phyloP scores from a whole-genome alignment of 1,140 invertebrate genomes.

The Calosoma granatense region DNA sequence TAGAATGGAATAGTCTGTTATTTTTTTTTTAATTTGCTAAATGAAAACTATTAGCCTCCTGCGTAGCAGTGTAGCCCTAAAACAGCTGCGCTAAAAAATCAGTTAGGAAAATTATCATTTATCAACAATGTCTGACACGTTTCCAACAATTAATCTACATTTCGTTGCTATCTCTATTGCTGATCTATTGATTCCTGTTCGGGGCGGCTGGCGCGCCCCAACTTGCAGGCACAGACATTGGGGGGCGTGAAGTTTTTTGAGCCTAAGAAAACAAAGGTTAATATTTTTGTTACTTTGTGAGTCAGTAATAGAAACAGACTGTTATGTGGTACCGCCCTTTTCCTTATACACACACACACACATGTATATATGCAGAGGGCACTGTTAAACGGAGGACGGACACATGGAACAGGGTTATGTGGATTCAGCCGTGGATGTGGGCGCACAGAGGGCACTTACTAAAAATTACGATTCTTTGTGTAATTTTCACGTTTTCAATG shows the following conservation, averaged over 20 bases:
- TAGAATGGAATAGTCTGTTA: too few relatives aligned
- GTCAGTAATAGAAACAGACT: constrained; percentile 2
- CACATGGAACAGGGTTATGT: background rate
- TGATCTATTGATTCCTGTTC: constrained; percentile 6
- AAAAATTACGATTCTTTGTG: background rate
- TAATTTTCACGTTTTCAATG: background rate
- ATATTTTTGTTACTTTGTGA: constrained; percentile 2
- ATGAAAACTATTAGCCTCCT: too few relatives aligned
- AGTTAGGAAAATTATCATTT: constrained; percentile 4
- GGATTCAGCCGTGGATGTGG: background rate
- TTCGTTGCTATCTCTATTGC: background rate
- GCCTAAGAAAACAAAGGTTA: background rate
- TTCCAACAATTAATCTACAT: constrained; percentile 2
- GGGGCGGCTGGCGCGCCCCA: background rate
- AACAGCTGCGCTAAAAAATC: too few relatives aligned
- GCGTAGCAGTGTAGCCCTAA: too few relatives aligned
- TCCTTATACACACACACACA: too few relatives aligned
- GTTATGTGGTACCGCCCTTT: background rate
- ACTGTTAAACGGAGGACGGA: background rate
- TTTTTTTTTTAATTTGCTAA: too few relatives aligned
- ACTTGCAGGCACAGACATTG: background rate
- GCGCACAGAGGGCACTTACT: background rate
- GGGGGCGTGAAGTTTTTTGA: background rate
- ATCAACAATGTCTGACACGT: background rate
- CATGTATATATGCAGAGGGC: too few relatives aligned